phyloP scores from a whole-genome alignment of 2,797 vertebrate genomes.

The Emydoidea blandingii region DNA sequence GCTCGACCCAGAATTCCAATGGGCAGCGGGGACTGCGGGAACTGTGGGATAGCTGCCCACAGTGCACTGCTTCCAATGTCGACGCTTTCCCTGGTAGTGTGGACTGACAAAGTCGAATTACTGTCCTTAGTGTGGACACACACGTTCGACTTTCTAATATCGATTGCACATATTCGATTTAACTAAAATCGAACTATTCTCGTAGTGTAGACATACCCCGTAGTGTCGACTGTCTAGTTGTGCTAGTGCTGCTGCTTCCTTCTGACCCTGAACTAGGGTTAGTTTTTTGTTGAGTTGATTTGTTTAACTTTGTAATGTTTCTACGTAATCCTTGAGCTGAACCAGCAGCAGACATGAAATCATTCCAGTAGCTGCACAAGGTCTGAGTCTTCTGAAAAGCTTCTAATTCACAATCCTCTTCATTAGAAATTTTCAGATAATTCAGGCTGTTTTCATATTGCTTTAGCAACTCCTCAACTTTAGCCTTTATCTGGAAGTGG shows the following conservation, averaged over 20 bases:
- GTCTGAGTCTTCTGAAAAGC: not conserved
- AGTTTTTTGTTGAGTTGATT: not conserved
- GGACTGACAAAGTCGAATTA: no score
- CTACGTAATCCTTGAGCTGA: not conserved
- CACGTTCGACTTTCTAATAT: no score
- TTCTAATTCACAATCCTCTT: not conserved
- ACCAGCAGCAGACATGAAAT: not conserved
- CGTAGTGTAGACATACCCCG: no score
- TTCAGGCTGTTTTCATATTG: not conserved
- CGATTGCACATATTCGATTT: no score
- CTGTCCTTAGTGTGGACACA: no score
- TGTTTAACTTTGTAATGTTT: not conserved
- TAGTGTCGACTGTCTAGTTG: not conserved
- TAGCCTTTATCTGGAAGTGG: not conserved
- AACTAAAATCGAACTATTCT: no score
- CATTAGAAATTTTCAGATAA: not conserved
- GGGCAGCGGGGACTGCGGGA: no score
- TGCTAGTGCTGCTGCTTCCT: not conserved
- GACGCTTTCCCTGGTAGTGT: no score
- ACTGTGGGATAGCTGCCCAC: no score
- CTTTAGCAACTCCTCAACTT: not conserved
- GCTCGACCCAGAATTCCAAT: no score
- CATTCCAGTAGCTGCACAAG: not conserved
- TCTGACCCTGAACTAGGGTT: not conserved
- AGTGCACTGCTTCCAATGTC: no score